phyloP scores from a whole-genome alignment of 2,888 invertebrate species.

The Polydrusus pterygomalis region DNA sequence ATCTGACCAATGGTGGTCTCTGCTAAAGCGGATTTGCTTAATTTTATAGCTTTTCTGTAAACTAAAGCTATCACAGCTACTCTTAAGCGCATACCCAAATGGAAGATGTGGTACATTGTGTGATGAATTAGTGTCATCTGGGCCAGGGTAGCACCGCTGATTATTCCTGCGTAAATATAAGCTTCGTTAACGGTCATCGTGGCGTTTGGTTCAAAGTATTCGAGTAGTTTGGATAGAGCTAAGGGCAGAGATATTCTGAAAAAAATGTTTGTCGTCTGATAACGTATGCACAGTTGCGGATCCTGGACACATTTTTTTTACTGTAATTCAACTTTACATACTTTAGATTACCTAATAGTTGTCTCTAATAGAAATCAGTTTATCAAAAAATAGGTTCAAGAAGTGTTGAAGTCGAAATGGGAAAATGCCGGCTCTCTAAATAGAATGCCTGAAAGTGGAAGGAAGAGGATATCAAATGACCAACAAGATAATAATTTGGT shows the following conservation, averaged over 20 bases:
- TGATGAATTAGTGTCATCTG: constrained; percentile 79
- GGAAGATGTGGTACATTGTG: constrained; percentile 88
- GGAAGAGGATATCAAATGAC: too few species aligned
- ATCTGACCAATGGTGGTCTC: constrained; percentile 61
- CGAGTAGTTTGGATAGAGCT: constrained; percentile 72
- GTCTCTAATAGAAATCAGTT: too few species aligned
- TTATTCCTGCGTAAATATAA: constrained; percentile 83
- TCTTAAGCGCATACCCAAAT: constrained; percentile 89
- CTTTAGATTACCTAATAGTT: too few species aligned
- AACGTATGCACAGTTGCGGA: too few species aligned
- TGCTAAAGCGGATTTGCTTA: constrained; percentile 58
- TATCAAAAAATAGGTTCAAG: too few species aligned
- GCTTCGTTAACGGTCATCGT: constrained; percentile 74
- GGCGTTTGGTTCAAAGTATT: constrained; percentile 75
- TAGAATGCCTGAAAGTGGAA: too few species aligned
- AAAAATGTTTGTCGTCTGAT: neutral
- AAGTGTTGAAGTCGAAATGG: too few species aligned
- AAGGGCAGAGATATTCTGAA: constrained; percentile 62
- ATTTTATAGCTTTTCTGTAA: constrained; percentile 74
- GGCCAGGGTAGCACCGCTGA: constrained; percentile 71
- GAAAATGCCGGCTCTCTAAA: too few species aligned
- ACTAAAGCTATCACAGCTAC: constrained; percentile 88
- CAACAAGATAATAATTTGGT: too few species aligned
- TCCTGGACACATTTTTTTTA: too few species aligned
- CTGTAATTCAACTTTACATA: too few species aligned